Conservation (phyloP, 2,113 vertebrate species). For the Vanacampus margaritifer region DNA sequence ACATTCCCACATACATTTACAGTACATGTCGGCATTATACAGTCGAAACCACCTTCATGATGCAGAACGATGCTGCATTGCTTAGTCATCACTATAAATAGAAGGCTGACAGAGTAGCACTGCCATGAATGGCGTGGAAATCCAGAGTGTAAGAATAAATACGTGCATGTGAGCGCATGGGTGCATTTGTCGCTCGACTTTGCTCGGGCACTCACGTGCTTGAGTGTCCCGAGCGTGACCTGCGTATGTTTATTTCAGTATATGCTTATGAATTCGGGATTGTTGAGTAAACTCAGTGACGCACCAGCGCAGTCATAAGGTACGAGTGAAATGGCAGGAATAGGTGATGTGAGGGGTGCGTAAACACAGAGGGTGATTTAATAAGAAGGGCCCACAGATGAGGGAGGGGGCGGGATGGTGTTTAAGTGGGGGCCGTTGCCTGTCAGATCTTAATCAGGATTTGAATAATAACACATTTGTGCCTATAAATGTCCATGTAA, state of each 20-base stretch:
- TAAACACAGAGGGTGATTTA: conserved; percentile 11
- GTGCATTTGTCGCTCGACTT: conserved; percentile 22
- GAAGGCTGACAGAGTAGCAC: conserved; percentile 40
- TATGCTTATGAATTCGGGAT: conserved; percentile 14
- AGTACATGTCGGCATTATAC: not conserved
- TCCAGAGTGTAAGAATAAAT: conserved; percentile 18
- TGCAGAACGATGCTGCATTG: conserved; percentile 27
- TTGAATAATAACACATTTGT: too few species aligned
- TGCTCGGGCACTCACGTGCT: conserved; percentile 46
- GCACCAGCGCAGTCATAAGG: conserved; percentile 46
- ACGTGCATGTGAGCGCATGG: conserved; percentile 14
- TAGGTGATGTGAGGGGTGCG: conserved; percentile 28
- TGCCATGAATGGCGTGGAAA: conserved; percentile 62
- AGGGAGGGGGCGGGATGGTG: conserved; percentile 9
- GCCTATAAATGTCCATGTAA: too few species aligned
- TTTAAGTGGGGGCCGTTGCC: too few species aligned
- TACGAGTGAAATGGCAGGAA: conserved; percentile 41
- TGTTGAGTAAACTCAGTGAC: conserved; percentile 46
- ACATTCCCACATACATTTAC: not conserved
- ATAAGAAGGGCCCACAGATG: conserved; percentile 53
- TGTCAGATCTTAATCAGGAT: too few species aligned
- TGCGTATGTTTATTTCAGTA: conserved; percentile 19
- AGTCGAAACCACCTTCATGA: conserved; percentile 2
- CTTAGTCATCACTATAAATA: conserved; percentile 53
- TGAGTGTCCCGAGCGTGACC: conserved; percentile 28